phyloP scores from a whole-genome alignment of 2,888 invertebrate genomes.

The Latrodectus elegans region DNA sequence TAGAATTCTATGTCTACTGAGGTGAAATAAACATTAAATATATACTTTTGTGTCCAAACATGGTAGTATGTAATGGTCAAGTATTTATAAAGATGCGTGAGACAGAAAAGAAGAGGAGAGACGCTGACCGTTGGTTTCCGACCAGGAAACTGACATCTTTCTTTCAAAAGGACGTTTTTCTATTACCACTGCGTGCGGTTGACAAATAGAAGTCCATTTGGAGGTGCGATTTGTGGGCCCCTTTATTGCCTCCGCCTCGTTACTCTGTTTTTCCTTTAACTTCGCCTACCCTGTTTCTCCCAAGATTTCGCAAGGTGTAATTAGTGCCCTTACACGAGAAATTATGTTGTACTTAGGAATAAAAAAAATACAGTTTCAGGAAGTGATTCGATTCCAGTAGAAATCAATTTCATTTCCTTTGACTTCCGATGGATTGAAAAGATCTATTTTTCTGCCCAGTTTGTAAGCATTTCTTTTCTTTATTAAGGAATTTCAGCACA shows the following conservation, averaged over 20 bases:
- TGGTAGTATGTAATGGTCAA: not conserved
- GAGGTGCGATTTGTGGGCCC: slow-evolving; percentile 49
- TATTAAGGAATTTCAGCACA: no score
- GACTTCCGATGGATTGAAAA: no score
- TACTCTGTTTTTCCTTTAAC: slow-evolving; percentile 11
- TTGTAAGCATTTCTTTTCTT: no score
- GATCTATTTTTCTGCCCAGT: no score
- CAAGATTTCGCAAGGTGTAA: no score
- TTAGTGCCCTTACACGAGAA: no score
- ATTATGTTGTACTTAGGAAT: no score
- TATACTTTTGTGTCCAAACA: slow-evolving; percentile 1
- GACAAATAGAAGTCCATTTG: slow-evolving; percentile 54
- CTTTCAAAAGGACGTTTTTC: slow-evolving; percentile 21
- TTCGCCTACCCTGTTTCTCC: no score
- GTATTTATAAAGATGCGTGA: slow-evolving; percentile 12
- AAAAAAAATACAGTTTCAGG: no score
- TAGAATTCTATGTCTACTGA: no score
- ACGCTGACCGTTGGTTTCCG: not conserved
- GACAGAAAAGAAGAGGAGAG: not conserved
- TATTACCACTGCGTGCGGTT: slow-evolving; percentile 43
- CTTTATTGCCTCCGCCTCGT: slow-evolving; percentile 43
- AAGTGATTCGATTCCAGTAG: no score
- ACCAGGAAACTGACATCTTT: not conserved
- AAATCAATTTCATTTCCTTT: no score
- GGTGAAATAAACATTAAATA: not conserved